Evolutionary conservation across 2,888 invertebrate genomes (phyloP).

Genomic region (Germaria angustata): DNA sequence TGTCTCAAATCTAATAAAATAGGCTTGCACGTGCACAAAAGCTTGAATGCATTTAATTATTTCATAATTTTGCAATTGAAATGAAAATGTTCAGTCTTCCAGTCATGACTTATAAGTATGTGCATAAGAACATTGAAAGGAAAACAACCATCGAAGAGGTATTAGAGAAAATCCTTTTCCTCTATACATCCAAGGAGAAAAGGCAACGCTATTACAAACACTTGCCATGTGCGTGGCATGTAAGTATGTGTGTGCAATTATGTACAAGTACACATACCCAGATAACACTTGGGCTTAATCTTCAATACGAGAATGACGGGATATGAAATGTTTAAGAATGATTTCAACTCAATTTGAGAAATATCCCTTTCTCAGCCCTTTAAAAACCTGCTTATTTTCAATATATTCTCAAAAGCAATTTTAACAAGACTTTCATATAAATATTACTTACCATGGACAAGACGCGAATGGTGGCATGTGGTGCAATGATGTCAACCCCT

Average conservation of each 20-base stretch:
- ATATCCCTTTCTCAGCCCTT: no score
- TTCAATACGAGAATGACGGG: no score
- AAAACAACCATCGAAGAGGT: constrained; percentile 39
- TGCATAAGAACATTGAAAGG: background rate
- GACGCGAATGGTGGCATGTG: no score
- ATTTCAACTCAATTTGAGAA: no score
- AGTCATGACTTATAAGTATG: background rate
- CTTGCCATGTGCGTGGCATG: no score
- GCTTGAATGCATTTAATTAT: background rate
- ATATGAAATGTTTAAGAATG: no score
- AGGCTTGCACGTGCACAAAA: background rate
- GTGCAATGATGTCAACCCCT: no score
- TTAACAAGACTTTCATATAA: no score
- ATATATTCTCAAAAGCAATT: no score
- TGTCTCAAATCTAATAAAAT: background rate
- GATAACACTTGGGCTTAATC: background rate
- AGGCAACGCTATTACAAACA: no score
- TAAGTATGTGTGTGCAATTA: background rate
- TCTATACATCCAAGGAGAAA: background rate
- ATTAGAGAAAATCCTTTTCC: constrained; percentile 25
- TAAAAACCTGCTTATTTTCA: no score
- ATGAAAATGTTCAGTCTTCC: background rate
- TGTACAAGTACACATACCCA: background rate
- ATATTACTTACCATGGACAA: no score
- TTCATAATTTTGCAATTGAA: background rate